Evolutionary conservation across 2,888 invertebrate genomes (phyloP).

Genomic region (Parnassius smintheus): DNA sequence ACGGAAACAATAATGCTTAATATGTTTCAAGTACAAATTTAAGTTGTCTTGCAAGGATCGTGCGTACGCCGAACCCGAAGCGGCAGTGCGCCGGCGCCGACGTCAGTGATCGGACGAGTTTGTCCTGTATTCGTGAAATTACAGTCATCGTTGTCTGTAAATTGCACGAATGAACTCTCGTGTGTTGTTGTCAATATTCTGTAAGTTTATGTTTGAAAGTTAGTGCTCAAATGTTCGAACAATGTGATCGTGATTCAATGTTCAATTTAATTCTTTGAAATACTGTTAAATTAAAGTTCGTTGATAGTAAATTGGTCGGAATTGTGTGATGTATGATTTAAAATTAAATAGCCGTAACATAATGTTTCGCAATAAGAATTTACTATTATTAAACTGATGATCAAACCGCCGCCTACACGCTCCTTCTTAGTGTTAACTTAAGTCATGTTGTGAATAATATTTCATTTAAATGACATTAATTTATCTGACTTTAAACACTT

Average conservation of each 20-base stretch:
- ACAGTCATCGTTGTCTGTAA: slow-evolving; percentile 24
- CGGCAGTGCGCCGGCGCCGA: slow-evolving; percentile 66
- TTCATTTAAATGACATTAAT: slow-evolving; percentile 1
- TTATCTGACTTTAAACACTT: background rate
- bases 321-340: slow-evolving; percentile 5
- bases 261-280: background rate
- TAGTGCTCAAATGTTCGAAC: slow-evolving; percentile 38
- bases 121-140: slow-evolving; percentile 50
- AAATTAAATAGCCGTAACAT: slow-evolving; percentile 2
- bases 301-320: slow-evolving; percentile 1
- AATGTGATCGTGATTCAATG: slow-evolving; percentile 2
- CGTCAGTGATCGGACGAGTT: slow-evolving; percentile 67
- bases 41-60: slow-evolving; percentile 45
- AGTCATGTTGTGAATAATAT: slow-evolving; percentile 15
- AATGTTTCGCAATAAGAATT: slow-evolving; percentile 19
- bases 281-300: background rate
- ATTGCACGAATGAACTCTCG: background rate
- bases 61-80: slow-evolving; percentile 30
- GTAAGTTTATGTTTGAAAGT: background rate
- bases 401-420: slow-evolving; percentile 64
- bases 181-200: background rate
- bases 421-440: slow-evolving; percentile 30
- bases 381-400: slow-evolving; percentile 44
- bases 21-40: slow-evolving; percentile 66
- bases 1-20: background rate